Percentiles rank a stretch among this genome's conserved stretches.
Conservation (phyloP, 2,797 vertebrate species). For the Semaprochilodus insignis region DNA sequence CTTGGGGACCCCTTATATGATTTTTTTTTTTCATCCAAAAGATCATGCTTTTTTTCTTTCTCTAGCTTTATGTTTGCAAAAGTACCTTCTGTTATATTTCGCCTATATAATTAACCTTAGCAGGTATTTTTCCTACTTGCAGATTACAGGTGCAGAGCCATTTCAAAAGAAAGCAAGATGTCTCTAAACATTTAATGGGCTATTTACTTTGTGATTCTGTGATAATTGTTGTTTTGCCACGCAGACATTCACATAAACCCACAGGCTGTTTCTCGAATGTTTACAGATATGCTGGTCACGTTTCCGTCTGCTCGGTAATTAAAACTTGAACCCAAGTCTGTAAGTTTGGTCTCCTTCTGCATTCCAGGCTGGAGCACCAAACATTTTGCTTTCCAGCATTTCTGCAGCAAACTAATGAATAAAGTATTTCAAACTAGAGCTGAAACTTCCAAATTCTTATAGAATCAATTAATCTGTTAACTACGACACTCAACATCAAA, state of each 20-base stretch:
- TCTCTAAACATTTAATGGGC: background rate
- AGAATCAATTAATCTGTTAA: background rate
- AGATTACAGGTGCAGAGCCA: too few species aligned
- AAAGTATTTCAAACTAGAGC: background rate
- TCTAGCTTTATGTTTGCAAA: too few species aligned
- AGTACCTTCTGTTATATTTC: too few species aligned
- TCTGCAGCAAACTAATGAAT: background rate
- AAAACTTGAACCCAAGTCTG: constrained; percentile 30
- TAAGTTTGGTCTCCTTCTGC: constrained; percentile 7
- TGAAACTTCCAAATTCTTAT: background rate
- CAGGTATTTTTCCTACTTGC: too few species aligned
- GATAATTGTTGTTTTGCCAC: background rate
- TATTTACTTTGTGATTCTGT: background rate
- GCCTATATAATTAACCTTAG: too few species aligned
- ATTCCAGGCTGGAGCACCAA: background rate
- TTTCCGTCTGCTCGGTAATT: constrained; percentile 35
- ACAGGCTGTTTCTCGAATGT: background rate
- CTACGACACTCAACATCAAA: too few species aligned
- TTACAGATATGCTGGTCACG: constrained; percentile 7
- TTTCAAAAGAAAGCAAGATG: too few species aligned
- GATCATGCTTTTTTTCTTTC: too few species aligned
- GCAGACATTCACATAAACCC: background rate
- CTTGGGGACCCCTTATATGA: too few species aligned
- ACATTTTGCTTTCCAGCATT: background rate
- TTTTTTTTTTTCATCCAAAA: too few species aligned